Conservation (phyloP, 2,888 invertebrate genomes). For the Liopterus haemorrhoidalis region DNA sequence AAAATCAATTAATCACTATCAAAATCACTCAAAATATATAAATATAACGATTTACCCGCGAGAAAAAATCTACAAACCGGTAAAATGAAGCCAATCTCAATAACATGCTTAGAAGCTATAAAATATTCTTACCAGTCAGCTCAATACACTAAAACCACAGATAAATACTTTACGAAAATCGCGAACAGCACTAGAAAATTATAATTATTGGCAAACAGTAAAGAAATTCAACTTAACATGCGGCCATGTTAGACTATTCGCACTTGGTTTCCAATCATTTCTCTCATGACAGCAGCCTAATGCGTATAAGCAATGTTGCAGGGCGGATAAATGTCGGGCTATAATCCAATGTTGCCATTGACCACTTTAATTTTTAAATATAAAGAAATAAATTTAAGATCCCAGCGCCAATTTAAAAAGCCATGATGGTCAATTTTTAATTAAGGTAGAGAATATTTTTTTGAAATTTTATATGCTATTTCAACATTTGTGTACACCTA, state of each 20-base stretch:
- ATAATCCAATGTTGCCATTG: no score
- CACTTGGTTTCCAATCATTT: constrained; percentile 23
- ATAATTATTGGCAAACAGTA: constrained; percentile 68
- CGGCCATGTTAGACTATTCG: constrained; percentile 67
- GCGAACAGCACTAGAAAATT: constrained; percentile 50
- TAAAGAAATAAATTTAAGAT: no score
- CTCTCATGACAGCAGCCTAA: constrained; percentile 19
- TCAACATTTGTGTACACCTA: no score
- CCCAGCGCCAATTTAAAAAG: no score
- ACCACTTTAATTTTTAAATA: no score
- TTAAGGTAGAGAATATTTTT: no score
- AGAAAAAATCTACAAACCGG: neutral
- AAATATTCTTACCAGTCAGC: constrained; percentile 16
- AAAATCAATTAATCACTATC: neutral
- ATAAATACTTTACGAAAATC: constrained; percentile 38
- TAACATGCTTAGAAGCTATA: constrained; percentile 14
- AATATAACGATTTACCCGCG: constrained; percentile 3
- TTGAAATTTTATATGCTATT: no score
- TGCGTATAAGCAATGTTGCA: no score
- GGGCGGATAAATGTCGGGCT: no score
- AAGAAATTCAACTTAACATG: constrained; percentile 76
- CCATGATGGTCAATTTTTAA: no score
- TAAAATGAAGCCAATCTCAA: neutral
- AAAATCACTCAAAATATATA: constrained; percentile 23
- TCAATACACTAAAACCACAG: constrained; percentile 19